Evolutionary conservation across 1,140 invertebrate genomes (phyloP).

Genomic region (Helicoverpa zea): DNA sequence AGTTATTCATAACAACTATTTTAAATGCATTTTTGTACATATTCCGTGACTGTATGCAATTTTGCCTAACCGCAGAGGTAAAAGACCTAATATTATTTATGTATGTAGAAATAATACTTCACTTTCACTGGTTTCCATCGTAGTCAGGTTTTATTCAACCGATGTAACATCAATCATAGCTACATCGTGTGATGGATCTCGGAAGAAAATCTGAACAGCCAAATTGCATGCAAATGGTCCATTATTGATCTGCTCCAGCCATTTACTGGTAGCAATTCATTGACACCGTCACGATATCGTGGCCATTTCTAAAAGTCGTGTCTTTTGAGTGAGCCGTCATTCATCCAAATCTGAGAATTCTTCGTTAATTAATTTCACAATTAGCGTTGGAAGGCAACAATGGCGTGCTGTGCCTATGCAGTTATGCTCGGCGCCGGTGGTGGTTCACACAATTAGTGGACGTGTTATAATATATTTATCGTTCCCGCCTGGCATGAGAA

Average conservation of each 20-base stretch:
- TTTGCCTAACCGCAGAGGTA: not conserved
- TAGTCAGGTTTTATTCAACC: slow-evolving; percentile 3
- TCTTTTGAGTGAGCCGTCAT: slow-evolving; percentile 22
- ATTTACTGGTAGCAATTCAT: slow-evolving; percentile 15
- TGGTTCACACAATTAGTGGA: slow-evolving; percentile 44
- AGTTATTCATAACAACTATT: too few relatives aligned
- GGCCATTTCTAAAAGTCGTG: slow-evolving; percentile 2
- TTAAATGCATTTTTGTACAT: too few relatives aligned
- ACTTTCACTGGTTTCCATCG: not conserved
- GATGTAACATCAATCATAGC: slow-evolving; percentile 7
- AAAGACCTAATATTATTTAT: not conserved
- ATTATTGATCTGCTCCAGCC: not conserved
- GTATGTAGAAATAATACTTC: not conserved
- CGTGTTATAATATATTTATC: slow-evolving; percentile 45
- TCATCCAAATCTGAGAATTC: slow-evolving; percentile 23
- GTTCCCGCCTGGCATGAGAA: slow-evolving; percentile 41
- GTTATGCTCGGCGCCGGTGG: slow-evolving; percentile 33
- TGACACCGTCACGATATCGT: not conserved
- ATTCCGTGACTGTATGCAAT: too few relatives aligned
- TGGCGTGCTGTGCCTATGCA: slow-evolving; percentile 43
- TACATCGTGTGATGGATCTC: slow-evolving; percentile 19
- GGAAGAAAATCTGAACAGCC: slow-evolving; percentile 13
- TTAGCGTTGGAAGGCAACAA: slow-evolving; percentile 25
- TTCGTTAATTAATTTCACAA: slow-evolving; percentile 41
- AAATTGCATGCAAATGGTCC: slow-evolving; percentile 22